These are phyloP conservation scores for Sebastes diaconus DNA, from an alignment of 2,797 vertebrate species.

Conservation along the genomic window DNA sequence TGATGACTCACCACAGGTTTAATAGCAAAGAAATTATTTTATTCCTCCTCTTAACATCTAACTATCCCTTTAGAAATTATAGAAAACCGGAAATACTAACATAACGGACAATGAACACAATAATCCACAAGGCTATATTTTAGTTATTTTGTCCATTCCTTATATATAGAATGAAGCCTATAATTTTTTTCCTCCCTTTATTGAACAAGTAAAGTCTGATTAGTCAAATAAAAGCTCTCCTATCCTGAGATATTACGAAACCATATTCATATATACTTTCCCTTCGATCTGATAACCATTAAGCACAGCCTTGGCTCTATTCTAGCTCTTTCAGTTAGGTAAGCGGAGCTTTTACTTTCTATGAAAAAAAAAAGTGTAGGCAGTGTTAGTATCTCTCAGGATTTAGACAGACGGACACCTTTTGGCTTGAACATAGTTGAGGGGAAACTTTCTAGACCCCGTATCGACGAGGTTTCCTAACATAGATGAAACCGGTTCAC, in stretches of 20 bases:
- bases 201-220: background rate
- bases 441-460: background rate
- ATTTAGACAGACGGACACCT: background rate
- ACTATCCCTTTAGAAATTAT: background rate
- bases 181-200: background rate
- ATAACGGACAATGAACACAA: background rate
- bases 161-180: background rate
- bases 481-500: background rate
- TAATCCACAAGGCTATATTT: background rate
- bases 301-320: background rate
- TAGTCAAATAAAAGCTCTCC: background rate
- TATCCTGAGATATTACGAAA: background rate
- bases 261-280: background rate
- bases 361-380: background rate
- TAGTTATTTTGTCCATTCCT: background rate
- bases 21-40: background rate
- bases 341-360: background rate
- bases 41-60: background rate
- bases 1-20: background rate
- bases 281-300: background rate
- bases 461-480: background rate
- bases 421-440: conserved; percentile 1
- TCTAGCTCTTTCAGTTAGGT: background rate
- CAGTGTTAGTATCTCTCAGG: background rate
- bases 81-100: background rate